Evolutionary conservation across 2,888 invertebrate species (phyloP), one percentile per base, ranked within the genome.

Genomic region (Piscicola geometra): DNA sequence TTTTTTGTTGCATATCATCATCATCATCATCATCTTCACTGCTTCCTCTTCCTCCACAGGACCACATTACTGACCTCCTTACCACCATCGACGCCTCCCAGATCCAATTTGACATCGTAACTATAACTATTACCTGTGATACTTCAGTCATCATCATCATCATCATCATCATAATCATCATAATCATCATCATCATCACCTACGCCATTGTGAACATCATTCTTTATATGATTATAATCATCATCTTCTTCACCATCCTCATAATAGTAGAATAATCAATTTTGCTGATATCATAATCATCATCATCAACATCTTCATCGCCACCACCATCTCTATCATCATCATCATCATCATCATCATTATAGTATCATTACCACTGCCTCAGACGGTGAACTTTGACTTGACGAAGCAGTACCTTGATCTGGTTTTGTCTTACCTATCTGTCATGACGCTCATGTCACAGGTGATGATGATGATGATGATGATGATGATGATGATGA

Each of bases 81-180:
- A 98, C 97, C 18, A 93, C 93, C 30, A 94, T 99, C 91, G 95
- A 98, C 87, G 93, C 95, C 0, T 95, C 94, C 83, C 95, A 96
- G 84, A 90, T 98, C 52, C 91, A 93, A 81, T 87, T 99, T 81
- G 97, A 99, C 85, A 91, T 99, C 81, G 89, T 89, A 84, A 87
- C n/a, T n/a, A n/a, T n/a, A n/a, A n/a, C n/a, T n/a, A n/a, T n/a
- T n/a, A n/a, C n/a, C n/a, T n/a, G n/a, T n/a, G n/a, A n/a, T n/a
- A n/a, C n/a, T n/a, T n/a, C n/a, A n/a, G n/a, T n/a, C n/a, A 56
- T 36, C 28, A 35, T 71, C 18, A 64, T 28, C 12, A 30, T 64
- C 18, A 28, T 30, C 18, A 28, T 25, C 21, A 64, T n/a, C 15
- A 50, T 36, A 9, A 28, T 71, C 9, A 71, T 47, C n/a, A n/a